A percentile compares a stretch with the other conserved stretches of the same genome.
Evolutionary conservation across 2,888 invertebrate genomes (phyloP).

Genomic region (Leucophora obtusa): DNA sequence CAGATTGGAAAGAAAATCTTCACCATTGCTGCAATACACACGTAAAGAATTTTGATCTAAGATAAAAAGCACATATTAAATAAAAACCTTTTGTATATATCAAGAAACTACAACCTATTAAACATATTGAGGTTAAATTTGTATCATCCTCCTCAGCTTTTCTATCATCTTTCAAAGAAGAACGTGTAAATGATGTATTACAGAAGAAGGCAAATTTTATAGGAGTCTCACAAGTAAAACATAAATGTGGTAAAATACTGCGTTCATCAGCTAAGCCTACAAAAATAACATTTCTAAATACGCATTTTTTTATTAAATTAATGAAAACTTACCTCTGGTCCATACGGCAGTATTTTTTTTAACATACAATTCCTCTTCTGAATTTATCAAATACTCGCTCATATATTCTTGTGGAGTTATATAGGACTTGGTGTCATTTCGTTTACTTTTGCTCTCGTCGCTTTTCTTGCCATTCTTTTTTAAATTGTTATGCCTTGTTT

Average conservation of each 20-base stretch:
- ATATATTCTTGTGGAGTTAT: constrained; percentile 69
- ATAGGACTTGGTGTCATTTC: constrained; percentile 9
- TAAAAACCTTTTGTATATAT: background rate
- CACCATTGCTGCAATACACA: constrained; percentile 88
- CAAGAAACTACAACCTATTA: constrained; percentile 69
- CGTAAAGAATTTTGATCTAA: constrained; percentile 86
- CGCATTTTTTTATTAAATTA: no score
- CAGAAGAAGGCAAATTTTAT: constrained; percentile 91
- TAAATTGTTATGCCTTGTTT: background rate
- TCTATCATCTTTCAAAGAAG: constrained; percentile 10
- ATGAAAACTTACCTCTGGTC: constrained; percentile 81
- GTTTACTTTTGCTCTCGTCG: background rate
- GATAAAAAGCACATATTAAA: constrained; percentile 5
- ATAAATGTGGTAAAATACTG: constrained; percentile 75
- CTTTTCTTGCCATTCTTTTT: constrained; percentile 1
- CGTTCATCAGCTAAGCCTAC: constrained; percentile 70
- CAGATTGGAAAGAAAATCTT: constrained; percentile 89
- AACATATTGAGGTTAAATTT: constrained; percentile 73
- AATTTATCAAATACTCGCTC: constrained; percentile 77
- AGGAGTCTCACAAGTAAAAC: constrained; percentile 90
- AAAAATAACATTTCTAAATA: no score
- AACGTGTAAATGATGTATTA: constrained; percentile 79
- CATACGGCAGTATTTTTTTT: constrained; percentile 91
- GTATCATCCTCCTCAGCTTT: constrained; percentile 65
- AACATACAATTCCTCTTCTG: constrained; percentile 93